Base-by-base conservation (phyloP, 2,113 vertebrate genomes). In the Diadophis punctatus region DNA sequence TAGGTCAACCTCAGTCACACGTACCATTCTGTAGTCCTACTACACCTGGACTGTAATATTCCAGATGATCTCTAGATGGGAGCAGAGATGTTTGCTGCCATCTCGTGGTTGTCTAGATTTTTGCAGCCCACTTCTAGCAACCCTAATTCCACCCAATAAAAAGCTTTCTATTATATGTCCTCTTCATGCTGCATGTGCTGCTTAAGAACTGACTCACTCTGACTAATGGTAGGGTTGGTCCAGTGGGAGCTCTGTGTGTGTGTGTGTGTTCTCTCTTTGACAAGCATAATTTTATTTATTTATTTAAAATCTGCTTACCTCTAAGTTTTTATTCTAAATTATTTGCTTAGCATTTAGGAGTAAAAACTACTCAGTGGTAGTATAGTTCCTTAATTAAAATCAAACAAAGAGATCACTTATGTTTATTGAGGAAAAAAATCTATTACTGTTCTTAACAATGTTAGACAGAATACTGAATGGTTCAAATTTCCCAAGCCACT, bases 401-500 rank as follows among this genome's bases (percentile, higher is more conserved):
- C 93, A 90, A 96, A 96, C 95, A 94, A 96, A 97, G 95, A 96
- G 93, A 96, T 96, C 96, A 96, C 94, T 97, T 97, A 93, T 74
- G 90, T 96, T 92, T 96, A 96, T 97, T 92, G 94, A 93, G 74
- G 43, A 56, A 94, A 96, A 96, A 96, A 94, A 96, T 90, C 92
- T 93, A 96, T 22, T 93, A 95, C 96, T 87, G 95, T 97, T 97
- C 97, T 95, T 96, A 97, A 97, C 96, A 97, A 94, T 96, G 91
- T 95, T 96, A 96, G 95, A 92, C 92, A 91, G 93, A 97, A 94
- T 86, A 51, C 95, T 95, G 96, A 97, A 97, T 94, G 95, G 96
- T 97, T 97, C 94, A 93, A 95, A 96, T 96, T 97, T 97, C 97
- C 97, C 97, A 96, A 97, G 97, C 97, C 97, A 97, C 96, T 96